phyloP scores from a whole-genome alignment of 1,140 invertebrate species.

The Propsilocerus akamusi region DNA sequence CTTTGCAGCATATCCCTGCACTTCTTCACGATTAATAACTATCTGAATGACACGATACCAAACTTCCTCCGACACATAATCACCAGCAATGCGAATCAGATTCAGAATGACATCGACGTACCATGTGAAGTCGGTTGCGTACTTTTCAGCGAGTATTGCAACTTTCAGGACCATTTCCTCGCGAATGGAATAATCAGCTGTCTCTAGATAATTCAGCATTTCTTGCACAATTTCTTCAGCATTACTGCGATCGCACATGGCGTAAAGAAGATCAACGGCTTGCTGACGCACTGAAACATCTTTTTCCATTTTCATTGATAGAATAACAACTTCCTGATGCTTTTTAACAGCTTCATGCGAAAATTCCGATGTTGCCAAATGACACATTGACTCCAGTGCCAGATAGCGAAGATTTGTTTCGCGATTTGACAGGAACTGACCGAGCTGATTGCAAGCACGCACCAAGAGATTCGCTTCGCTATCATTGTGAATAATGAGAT shows the following conservation, averaged over 20 bases:
- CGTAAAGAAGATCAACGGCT: slow-evolving; percentile 97
- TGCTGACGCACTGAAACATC: slow-evolving; percentile 97
- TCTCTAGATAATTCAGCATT: slow-evolving; percentile 98
- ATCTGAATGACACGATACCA: slow-evolving; percentile 99
- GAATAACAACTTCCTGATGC: slow-evolving; percentile 98
- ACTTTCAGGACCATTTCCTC: slow-evolving; percentile 99
- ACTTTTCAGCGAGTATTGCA: slow-evolving; percentile 98
- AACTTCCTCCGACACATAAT: slow-evolving; percentile 95
- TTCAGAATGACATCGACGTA: slow-evolving; percentile 98
- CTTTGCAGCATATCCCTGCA: slow-evolving; percentile 98
- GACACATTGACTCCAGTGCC: slow-evolving; percentile 98
- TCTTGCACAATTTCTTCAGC: slow-evolving; percentile 99
- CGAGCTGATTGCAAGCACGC: slow-evolving; percentile 94
- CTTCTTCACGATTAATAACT: slow-evolving; percentile 97
- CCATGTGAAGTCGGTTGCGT: slow-evolving; percentile 99
- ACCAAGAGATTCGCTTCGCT: slow-evolving; percentile 94
- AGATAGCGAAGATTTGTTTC: slow-evolving; percentile 98
- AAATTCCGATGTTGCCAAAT: slow-evolving; percentile 97
- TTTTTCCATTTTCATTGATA: slow-evolving; percentile 98
- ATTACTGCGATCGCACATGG: slow-evolving; percentile 99
- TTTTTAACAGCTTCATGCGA: slow-evolving; percentile 99
- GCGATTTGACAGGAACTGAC: slow-evolving; percentile 94
- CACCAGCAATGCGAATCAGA: slow-evolving; percentile 96
- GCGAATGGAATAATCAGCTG: slow-evolving; percentile 97
- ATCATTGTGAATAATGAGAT: slow-evolving; percentile 98